Evolutionary conservation across 2,113 vertebrate species (phyloP), one percentile per base, ranked within the genome.

Genomic region (Cyanoramphus novaezelandiae): DNA sequence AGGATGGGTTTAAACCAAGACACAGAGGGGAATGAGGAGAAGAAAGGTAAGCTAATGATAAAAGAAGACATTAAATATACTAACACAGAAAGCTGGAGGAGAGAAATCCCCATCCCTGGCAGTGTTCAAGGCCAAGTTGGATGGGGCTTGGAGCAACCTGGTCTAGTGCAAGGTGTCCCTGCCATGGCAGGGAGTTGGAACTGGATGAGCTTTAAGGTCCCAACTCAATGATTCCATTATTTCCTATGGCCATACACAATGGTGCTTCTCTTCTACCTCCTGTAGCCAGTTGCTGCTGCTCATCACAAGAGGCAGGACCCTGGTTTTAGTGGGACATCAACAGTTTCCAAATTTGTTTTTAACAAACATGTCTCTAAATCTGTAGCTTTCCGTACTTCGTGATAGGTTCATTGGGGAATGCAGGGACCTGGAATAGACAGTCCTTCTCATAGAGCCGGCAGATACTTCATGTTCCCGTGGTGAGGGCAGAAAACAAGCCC

Each of bases 181-280:
- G 33, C 33, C 57, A 15, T n/a, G 33, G 33, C 33, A 35, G 20
- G 20, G 20, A 13, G 20, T 21, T n/a, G 33, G 57, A 59, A 15
- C 13, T 35, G 57, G 20, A 59, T n/a, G 57, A 59, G 33, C 33
- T 59, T n/a, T 59, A n/a, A n/a, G 13, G 4, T 59, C 57, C 57
- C 33, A 59, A n/a, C 20, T 33, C 20, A 59, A n/a, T 24, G 57
- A 59, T 23, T n/a, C 33, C 20, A 35, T 59, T 33, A n/a, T n/a
- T 59, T 59, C 33, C 33, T 59, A 59, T 0, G 20, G n/a, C 25
- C 49, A 7, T 41, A 23, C 3, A 2, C 0, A 1, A 11, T 6
- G 21, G 57, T 0, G 3, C n/a, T 41, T 55, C 55, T 86, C 25
- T 31, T 39, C 47, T 62, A 10, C 12, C 52, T 46, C 46, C 46